phyloP scores from a whole-genome alignment of 2,113 vertebrate genomes.

The Salminus brasiliensis region DNA sequence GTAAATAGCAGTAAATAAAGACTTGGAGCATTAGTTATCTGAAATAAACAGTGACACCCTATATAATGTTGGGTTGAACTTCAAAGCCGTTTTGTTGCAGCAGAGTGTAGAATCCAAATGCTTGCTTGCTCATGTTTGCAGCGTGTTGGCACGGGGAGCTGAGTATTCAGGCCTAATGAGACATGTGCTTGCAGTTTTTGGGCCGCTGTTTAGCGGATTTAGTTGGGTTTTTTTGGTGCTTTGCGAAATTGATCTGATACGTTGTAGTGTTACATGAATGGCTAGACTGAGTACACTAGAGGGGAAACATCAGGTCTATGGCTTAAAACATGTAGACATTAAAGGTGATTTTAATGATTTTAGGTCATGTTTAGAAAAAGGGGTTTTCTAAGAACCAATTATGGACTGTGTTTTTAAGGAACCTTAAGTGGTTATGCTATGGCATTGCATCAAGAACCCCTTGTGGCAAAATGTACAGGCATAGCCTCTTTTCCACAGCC shows the following conservation, averaged over 20 bases:
- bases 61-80: conserved; percentile 74
- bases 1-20: conserved; percentile 86
- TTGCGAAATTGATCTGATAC: conserved; percentile 15
- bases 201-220: conserved; percentile 4
- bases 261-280: background rate
- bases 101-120: background rate
- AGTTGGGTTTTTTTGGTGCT: conserved; percentile 4
- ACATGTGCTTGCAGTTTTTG: background rate
- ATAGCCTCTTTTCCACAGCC: no score
- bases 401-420: no score
- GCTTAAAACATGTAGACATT: background rate
- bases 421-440: no score
- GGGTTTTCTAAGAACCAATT: no score
- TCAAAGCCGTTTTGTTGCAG: conserved; percentile 70
- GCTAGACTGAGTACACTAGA: background rate
- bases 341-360: no score
- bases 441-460: no score
- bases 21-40: conserved; percentile 88
- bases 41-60: conserved; percentile 88
- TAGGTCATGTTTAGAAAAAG: no score
- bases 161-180: conserved; percentile 5
- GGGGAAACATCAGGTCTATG: background rate
- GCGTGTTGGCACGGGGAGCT: background rate
- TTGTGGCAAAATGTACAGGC: no score
- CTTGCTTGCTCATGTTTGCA: background rate